These are phyloP conservation scores for Oreochromis tanganicae DNA, from an alignment of 2,113 vertebrate species.

Conservation along the genomic window DNA sequence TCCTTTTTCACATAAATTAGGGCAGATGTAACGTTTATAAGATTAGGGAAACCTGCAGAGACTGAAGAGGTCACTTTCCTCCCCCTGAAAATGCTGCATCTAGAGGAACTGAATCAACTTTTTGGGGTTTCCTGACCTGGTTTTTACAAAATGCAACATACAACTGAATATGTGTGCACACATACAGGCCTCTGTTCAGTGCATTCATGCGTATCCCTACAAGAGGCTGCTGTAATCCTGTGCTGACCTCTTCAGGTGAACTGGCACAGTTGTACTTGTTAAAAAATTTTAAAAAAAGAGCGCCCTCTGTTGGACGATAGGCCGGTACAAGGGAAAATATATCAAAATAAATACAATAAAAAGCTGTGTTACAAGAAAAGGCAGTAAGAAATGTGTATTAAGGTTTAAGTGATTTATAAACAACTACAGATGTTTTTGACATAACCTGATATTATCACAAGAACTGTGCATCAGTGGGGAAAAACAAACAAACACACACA, in stretches of 20 bases:
- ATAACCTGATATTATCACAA: background rate
- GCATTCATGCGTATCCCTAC: background rate
- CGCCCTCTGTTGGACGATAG: background rate
- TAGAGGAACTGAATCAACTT: background rate
- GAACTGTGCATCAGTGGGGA: fast-evolving
- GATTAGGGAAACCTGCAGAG: background rate
- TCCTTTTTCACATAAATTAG: background rate
- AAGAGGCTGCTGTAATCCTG: background rate
- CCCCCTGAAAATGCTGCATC: background rate
- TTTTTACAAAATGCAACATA: background rate
- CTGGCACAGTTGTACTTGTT: background rate
- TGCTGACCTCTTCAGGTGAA: background rate
- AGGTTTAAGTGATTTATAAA: background rate
- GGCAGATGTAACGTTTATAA: background rate
- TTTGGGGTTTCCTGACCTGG: background rate
- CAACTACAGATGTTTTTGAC: background rate
- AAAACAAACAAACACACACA: background rate
- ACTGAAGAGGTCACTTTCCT: background rate
- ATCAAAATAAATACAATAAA: background rate
- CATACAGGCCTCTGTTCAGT: background rate
- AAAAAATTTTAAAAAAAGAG: fast-evolving
- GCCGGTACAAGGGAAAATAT: background rate
- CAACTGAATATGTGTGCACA: background rate
- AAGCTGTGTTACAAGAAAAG: background rate
- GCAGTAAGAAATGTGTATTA: background rate